phyloP scores from a whole-genome alignment of 2,113 vertebrate species.

The Silurus meridionalis region DNA sequence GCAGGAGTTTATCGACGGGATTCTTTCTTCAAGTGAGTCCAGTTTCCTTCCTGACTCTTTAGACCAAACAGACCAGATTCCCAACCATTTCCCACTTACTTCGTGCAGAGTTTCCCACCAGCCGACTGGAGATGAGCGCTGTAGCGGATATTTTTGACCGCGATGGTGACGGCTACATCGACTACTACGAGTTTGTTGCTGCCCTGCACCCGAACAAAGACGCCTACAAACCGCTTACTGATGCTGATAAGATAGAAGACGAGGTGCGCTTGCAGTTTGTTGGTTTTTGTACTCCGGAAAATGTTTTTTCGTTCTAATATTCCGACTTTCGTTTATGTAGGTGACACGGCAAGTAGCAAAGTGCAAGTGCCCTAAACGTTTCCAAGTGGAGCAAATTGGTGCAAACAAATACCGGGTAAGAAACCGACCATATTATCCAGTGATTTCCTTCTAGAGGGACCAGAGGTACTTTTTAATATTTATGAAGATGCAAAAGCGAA shows the following conservation, averaged over 20 bases:
- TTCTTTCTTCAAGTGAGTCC: conserved; percentile 96
- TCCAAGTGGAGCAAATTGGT: conserved; percentile 98
- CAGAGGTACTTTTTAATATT: neutral
- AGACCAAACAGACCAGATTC: neutral
- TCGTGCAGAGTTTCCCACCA: conserved; percentile 89
- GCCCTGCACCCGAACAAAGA: conserved; percentile 98
- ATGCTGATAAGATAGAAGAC: conserved; percentile 98
- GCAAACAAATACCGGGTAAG: conserved; percentile 99
- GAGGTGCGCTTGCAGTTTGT: conserved; percentile 75
- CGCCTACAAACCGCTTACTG: conserved; percentile 94
- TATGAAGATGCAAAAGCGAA: conserved; percentile 21
- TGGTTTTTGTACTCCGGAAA: neutral
- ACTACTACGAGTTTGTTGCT: conserved; percentile 98
- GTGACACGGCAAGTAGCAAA: conserved; percentile 97
- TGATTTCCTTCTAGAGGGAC: neutral
- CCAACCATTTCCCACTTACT: neutral
- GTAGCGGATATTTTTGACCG: conserved; percentile 99
- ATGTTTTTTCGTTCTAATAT: neutral
- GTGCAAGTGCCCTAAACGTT: conserved; percentile 97
- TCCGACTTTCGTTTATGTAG: conserved; percentile 66
- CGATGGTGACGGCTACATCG: conserved; percentile 96
- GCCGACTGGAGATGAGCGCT: conserved; percentile 95
- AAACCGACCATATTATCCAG: conserved; percentile 1
- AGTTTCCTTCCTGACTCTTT: neutral
- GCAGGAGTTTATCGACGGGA: conserved; percentile 97